Conservation (phyloP, 2,113 vertebrate genomes). For the Mixornis gularis region DNA sequence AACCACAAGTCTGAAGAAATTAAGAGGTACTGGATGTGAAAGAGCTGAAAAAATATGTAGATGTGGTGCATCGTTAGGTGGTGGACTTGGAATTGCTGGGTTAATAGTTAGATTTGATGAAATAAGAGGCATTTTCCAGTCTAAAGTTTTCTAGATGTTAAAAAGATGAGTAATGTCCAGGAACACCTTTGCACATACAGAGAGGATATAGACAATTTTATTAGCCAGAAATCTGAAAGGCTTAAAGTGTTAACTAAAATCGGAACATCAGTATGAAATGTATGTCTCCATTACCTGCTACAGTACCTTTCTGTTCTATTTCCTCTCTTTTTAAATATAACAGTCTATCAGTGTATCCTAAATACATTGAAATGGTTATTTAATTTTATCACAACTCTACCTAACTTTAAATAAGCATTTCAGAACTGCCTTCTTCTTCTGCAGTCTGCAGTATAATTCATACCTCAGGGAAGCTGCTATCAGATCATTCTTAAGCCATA, state of each 20-base stretch:
- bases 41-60: background rate
- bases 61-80: background rate
- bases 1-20: background rate
- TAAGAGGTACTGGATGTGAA: background rate
- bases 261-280: background rate
- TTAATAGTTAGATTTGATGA: background rate
- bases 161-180: background rate
- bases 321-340: background rate
- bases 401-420: conserved; percentile 8
- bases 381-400: background rate
- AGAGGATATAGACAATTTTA: background rate
- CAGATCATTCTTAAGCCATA: background rate
- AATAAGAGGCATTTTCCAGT: background rate
- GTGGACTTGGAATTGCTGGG: background rate
- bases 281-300: background rate
- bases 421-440: background rate
- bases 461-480: background rate
- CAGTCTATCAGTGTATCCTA: background rate
- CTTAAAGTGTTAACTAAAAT: background rate
- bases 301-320: background rate
- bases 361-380: background rate
- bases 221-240: background rate
- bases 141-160: background rate
- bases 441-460: background rate
- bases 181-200: background rate